A percentile compares a stretch with the other conserved stretches of the same genome.
These are phyloP conservation scores for Epinephelus fuscoguttatus DNA, from an alignment of 2,113 vertebrate species.

Conservation along the genomic window DNA sequence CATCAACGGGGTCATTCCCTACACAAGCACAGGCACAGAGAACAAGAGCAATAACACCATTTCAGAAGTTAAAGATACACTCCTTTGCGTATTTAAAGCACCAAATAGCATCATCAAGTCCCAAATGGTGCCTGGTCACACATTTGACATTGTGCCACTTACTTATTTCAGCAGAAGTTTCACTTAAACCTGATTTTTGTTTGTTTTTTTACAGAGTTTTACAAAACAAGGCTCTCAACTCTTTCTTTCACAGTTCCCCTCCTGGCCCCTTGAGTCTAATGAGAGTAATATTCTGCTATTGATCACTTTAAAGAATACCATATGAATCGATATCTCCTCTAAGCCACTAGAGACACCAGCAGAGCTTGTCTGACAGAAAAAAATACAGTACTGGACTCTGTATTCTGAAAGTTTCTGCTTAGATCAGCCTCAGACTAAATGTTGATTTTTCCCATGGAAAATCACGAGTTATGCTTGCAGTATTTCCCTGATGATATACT, in stretches of 20 bases:
- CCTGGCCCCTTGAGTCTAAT: background rate
- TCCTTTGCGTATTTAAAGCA: background rate
- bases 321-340: conserved; percentile 24
- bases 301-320: conserved; percentile 31
- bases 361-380: conserved; percentile 4
- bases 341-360: conserved; percentile 5
- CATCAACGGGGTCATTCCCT: conserved; percentile 99
- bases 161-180: background rate
- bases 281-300: conserved; percentile 23
- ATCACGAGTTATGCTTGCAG: conserved; percentile 21
- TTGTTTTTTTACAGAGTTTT: background rate
- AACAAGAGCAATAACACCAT: background rate
- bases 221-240: background rate
- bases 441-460: conserved; percentile 49
- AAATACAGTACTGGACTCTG: background rate
- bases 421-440: conserved; percentile 19
- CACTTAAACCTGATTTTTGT: background rate
- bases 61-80: background rate
- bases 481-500: conserved; percentile 31
- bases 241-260: conserved; percentile 4
- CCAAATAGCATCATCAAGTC: background rate
- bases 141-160: background rate
- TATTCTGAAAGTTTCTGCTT: conserved; percentile 29
- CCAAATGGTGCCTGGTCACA: background rate
- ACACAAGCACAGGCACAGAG: background rate